A percentile compares a stretch with the other conserved stretches of the same genome.
These are phyloP conservation scores for Spodoptera exigua DNA, from an alignment of 2,888 invertebrate genomes.

Conservation along the genomic window DNA sequence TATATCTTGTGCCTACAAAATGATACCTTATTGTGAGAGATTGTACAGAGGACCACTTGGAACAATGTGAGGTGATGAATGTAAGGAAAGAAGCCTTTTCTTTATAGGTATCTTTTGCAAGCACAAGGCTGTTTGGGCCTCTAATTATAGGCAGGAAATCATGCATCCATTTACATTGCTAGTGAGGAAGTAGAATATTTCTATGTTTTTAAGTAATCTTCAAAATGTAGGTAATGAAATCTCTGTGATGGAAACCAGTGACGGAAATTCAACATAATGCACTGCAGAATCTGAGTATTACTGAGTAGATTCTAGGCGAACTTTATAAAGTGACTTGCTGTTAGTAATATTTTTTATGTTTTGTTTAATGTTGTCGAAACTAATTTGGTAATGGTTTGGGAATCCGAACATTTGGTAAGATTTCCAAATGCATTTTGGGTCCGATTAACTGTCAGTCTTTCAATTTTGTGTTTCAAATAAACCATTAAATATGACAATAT, in stretches of 20 bases:
- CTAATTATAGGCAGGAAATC: slow-evolving; percentile 80
- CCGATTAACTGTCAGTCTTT: slow-evolving; percentile 85
- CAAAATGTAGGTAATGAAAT: slow-evolving; percentile 81
- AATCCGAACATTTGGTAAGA: slow-evolving; percentile 75
- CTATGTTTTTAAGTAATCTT: slow-evolving; percentile 82
- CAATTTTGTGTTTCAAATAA: slow-evolving; percentile 89
- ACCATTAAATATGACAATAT: slow-evolving; percentile 77
- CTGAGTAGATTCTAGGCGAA: slow-evolving; percentile 82
- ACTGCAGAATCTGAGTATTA: slow-evolving; percentile 86
- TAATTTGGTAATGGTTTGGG: slow-evolving; percentile 85
- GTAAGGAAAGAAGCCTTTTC: slow-evolving; percentile 73
- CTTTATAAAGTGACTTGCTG: slow-evolving; percentile 83
- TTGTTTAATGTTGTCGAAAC: slow-evolving; percentile 87
- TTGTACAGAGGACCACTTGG: slow-evolving; percentile 84
- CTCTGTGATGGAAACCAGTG: slow-evolving; percentile 87
- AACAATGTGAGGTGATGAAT: slow-evolving; percentile 85
- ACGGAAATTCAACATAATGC: slow-evolving; percentile 79
- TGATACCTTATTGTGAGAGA: slow-evolving; percentile 78
- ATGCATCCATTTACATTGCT: slow-evolving; percentile 84
- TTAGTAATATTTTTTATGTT: slow-evolving; percentile 86
- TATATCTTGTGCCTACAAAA: slow-evolving; percentile 80
- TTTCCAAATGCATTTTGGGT: slow-evolving; percentile 83
- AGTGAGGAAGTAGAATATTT: slow-evolving; percentile 80
- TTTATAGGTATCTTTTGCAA: slow-evolving; percentile 79
- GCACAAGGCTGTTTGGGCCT: slow-evolving; percentile 79